These are phyloP conservation scores for Tinamus major DNA, from an alignment of 2,797 vertebrate species.

Conservation along the genomic window DNA sequence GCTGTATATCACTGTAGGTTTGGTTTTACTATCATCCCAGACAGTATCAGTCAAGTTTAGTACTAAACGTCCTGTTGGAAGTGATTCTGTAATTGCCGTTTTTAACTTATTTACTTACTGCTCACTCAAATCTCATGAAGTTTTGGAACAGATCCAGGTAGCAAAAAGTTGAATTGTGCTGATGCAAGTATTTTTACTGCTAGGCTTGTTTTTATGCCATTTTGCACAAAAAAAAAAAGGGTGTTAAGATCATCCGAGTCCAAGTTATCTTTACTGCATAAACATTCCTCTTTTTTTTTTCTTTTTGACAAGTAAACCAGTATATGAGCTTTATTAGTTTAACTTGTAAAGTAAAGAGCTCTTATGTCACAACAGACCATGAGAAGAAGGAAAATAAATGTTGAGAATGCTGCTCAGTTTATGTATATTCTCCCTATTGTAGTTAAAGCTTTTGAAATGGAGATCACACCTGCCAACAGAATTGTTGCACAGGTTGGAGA, in stretches of 20 bases:
- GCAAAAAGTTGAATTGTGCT: background rate
- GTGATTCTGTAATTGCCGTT: background rate
- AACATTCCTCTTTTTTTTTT: background rate
- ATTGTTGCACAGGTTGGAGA: slow-evolving; percentile 77
- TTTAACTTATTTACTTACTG: background rate
- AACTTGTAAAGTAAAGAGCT: background rate
- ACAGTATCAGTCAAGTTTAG: background rate
- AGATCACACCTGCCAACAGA: slow-evolving; percentile 67
- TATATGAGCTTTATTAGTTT: background rate
- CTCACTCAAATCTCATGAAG: background rate
- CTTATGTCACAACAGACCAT: background rate
- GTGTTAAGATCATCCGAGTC: background rate
- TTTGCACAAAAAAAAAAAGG: background rate
- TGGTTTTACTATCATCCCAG: background rate
- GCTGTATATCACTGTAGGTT: background rate
- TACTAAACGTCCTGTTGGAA: background rate
- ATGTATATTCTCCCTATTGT: slow-evolving; percentile 25
- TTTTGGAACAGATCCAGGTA: background rate
- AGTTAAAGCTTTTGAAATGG: slow-evolving; percentile 85
- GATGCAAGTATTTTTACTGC: background rate
- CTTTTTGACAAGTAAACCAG: background rate
- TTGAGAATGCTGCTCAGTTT: slow-evolving; percentile 2
- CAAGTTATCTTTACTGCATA: background rate
- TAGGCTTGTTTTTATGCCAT: background rate
- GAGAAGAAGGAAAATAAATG: background rate